Evolutionary conservation across 2,797 vertebrate species (phyloP).

Genomic region (Halcyon chelicuti): DNA sequence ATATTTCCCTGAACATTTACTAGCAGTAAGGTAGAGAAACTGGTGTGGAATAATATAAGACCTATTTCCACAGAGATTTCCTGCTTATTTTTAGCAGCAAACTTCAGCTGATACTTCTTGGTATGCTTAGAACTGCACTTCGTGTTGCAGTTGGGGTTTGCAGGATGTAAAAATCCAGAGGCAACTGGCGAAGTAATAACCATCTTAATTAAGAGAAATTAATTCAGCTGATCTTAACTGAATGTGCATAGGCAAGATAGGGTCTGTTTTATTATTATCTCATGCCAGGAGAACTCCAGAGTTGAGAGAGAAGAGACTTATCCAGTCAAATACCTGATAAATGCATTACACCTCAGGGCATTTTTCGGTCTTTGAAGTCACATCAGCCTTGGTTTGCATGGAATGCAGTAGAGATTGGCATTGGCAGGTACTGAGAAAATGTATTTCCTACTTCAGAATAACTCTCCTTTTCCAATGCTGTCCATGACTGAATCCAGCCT

Average conservation of each 20-base stretch:
- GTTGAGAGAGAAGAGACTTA: neutral
- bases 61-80: neutral
- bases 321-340: neutral
- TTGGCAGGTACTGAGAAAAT: neutral
- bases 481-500: neutral
- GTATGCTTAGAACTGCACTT: neutral
- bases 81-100: neutral
- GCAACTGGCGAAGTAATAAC: neutral
- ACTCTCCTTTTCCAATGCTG: neutral
- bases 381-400: neutral
- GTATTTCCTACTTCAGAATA: neutral
- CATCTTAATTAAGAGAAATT: slow-evolving; percentile 27
- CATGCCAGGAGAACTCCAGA: slow-evolving; percentile 26
- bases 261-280: neutral
- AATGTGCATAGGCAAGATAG: neutral
- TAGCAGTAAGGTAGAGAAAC: neutral
- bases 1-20: slow-evolving; percentile 7
- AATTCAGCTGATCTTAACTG: slow-evolving; percentile 31
- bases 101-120: neutral
- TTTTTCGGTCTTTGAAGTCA: slow-evolving; percentile 4
- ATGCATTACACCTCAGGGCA: neutral
- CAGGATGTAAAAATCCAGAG: neutral
- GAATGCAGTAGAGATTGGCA: neutral
- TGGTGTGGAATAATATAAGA: neutral
- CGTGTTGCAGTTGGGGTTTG: neutral